These are phyloP conservation scores for Netelia inedita DNA, from an alignment of 2,888 invertebrate genomes.

Conservation along the genomic window DNA sequence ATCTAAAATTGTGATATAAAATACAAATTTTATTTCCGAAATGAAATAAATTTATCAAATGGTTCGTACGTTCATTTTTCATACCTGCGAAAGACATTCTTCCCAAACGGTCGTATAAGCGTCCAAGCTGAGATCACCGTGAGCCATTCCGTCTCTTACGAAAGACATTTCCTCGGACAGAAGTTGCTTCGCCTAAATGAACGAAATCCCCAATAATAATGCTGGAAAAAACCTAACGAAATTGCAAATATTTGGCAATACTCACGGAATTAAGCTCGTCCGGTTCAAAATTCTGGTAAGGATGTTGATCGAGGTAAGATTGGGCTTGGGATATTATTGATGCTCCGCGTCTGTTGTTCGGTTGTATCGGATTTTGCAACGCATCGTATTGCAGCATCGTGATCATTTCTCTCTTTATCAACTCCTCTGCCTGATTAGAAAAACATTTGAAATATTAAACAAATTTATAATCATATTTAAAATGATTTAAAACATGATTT, in stretches of 20 bases:
- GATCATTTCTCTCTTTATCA: conserved; percentile 98
- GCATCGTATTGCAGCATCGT: conserved; percentile 97
- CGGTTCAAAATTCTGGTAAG: conserved; percentile 91
- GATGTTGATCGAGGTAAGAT: conserved; percentile 94
- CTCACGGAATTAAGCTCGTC: conserved; percentile 88
- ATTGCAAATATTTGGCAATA: conserved; percentile 9
- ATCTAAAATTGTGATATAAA: conserved; percentile 86
- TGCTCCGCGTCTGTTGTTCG: conserved; percentile 87
- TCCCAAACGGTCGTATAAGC: conserved; percentile 98
- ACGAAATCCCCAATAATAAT: conserved; percentile 34
- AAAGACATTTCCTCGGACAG: conserved; percentile 94
- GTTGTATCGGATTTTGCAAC: conserved; percentile 90
- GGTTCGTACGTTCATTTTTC: neutral
- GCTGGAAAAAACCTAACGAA: neutral
- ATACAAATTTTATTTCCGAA: neutral
- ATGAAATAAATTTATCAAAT: neutral
- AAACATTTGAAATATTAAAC: neutral
- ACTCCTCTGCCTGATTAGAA: conserved; percentile 92
- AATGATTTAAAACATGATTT: neutral
- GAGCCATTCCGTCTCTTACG: conserved; percentile 97
- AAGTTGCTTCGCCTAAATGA: conserved; percentile 87
- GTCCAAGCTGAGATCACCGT: conserved; percentile 96
- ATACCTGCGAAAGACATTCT: conserved; percentile 96
- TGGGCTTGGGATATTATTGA: conserved; percentile 88
- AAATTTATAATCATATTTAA: neutral